These are phyloP conservation scores for Macrosteles quadrilineatus DNA, from an alignment of 1,140 invertebrate genomes.

Conservation along the genomic window DNA sequence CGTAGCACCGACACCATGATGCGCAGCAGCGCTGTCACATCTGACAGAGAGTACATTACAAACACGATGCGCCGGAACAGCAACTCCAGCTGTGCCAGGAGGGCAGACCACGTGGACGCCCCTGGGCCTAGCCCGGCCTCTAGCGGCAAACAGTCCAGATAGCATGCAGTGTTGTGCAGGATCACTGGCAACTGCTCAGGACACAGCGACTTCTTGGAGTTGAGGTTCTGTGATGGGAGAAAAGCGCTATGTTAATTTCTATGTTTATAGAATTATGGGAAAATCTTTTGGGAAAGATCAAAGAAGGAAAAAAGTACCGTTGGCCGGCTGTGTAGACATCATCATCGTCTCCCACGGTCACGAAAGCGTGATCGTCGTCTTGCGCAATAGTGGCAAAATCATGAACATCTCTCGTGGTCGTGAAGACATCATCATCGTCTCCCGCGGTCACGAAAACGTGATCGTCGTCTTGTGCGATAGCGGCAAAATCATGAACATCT, in stretches of 20 bases:
- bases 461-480: no score
- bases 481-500: no score
- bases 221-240: slow-evolving; percentile 64
- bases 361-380: no score
- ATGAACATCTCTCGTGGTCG: no score
- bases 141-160: slow-evolving; percentile 87
- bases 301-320: no score
- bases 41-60: slow-evolving; percentile 69
- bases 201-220: slow-evolving; percentile 84
- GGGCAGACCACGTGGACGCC: slow-evolving; percentile 70
- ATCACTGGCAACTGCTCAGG: slow-evolving; percentile 72
- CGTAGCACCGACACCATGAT: slow-evolving; percentile 85
- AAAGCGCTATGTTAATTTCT: slow-evolving; percentile 16
- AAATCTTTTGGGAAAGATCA: no score
- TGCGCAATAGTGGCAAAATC: no score
- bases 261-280: no score
- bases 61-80: slow-evolving; percentile 81
- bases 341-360: no score
- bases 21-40: slow-evolving; percentile 74
- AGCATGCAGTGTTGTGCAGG: slow-evolving; percentile 87
- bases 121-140: slow-evolving; percentile 73
- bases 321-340: no score
- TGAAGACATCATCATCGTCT: no score
- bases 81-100: slow-evolving; percentile 81
- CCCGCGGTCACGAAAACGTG: no score